Conservation (phyloP, 2,888 invertebrate genomes). For the Agrotis puta region DNA sequence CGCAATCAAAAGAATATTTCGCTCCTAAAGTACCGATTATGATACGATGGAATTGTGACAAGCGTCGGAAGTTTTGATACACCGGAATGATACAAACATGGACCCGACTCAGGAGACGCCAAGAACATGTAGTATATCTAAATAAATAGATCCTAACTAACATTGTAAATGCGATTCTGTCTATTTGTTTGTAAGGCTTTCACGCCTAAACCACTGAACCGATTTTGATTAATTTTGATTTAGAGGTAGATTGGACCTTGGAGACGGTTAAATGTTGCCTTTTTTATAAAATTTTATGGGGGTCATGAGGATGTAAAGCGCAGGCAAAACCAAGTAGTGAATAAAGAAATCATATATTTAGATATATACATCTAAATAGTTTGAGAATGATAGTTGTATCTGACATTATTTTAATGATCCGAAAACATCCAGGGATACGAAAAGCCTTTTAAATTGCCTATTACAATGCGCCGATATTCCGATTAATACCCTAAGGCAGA, state of each 20-base stretch:
- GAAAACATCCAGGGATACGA: slow-evolving; percentile 13
- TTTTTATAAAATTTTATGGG: no score
- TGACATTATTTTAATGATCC: slow-evolving; percentile 28
- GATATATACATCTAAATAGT: background rate
- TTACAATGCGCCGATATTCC: slow-evolving; percentile 57
- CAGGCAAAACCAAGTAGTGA: no score
- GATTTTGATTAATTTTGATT: no score
- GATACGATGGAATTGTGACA: slow-evolving; percentile 40
- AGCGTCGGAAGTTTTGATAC: slow-evolving; percentile 27
- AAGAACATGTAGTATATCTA: background rate
- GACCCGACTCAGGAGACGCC: slow-evolving; percentile 19
- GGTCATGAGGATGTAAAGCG: no score
- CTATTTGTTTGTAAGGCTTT: no score
- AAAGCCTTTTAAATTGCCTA: slow-evolving; percentile 33
- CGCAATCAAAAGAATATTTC: slow-evolving; percentile 19
- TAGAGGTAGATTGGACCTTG: no score
- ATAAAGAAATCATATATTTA: background rate
- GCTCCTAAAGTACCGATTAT: slow-evolving; percentile 19
- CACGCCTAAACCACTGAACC: no score
- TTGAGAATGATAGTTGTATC: slow-evolving; percentile 5
- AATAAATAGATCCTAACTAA: slow-evolving; percentile 26
- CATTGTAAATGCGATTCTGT: background rate
- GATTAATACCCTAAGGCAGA: slow-evolving; percentile 49
- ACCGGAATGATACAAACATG: slow-evolving; percentile 16
- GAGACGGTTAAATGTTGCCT: no score